Base-by-base conservation (phyloP, 2,888 invertebrate species). In the Drosophila nigritarsus region DNA sequence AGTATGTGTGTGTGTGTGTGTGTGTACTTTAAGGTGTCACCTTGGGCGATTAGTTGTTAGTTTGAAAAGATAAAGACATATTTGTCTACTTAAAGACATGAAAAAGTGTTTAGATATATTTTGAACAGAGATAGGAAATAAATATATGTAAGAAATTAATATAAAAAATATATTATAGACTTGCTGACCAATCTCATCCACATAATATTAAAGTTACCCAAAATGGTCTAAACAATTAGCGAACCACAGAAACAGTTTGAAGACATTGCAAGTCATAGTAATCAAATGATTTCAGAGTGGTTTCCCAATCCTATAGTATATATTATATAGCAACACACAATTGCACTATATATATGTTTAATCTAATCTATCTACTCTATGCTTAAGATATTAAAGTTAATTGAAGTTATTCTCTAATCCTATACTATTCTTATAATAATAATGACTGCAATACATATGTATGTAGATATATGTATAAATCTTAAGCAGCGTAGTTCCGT, bases 11-110 rank as follows among this genome's bases (percentile, higher is more conserved):
- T 24, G 20, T 45, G 13, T n/a, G n/a, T 2, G 29, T 32, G 27
- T 40, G n/a, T 48, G 24, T 27, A 50, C 32, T 45, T 55, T 50
- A 54, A 62, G 55, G 51, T 78, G 73, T 78, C 80, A 80, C 78
- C 80, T 80, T 75, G 66, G 54, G 56, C 15, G 15, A 20, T 15
- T 30, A 18, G 30, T 34, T 56, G 11, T 13, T 38, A 18, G 24
- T 18, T 32, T 13, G 18, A 3, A 51, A 13, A 6, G 2, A 60
- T 36, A 29, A 9, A 45, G n/a, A 34, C 13, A 62, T 65, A 45
- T 45, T 45, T 45, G 1, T 15, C 15, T 2, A 20, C 40, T 42
- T 42, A 20, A 42, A 42, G 42, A 42, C 20, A 6, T 6, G 42
- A 20, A 42, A 20, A 42, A 1, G 42, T 11, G 42, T 2, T 5